These are phyloP conservation scores for Scaptomyza cyrtandrae DNA, from an alignment of 2,888 invertebrate genomes.

Conservation along the genomic window DNA sequence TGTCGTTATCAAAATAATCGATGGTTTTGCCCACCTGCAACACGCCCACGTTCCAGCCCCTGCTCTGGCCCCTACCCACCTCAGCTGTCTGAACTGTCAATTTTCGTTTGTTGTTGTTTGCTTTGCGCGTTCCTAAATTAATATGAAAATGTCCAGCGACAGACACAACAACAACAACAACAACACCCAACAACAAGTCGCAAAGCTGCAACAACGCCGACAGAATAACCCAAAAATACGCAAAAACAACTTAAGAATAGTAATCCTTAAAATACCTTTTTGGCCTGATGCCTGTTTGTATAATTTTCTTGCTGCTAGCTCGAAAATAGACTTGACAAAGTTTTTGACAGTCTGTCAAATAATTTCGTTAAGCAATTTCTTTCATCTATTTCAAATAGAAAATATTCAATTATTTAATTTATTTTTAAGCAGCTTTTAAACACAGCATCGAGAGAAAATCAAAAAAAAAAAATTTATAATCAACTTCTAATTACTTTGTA, in stretches of 20 bases:
- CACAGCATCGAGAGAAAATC: too few species aligned
- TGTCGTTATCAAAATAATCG: constrained; percentile 71
- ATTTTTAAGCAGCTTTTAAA: too few species aligned
- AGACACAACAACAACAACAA: constrained; percentile 6
- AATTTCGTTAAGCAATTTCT: neutral
- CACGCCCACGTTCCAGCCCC: constrained; percentile 27
- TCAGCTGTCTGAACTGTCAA: constrained; percentile 64
- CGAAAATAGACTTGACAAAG: constrained; percentile 3
- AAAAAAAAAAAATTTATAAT: too few species aligned
- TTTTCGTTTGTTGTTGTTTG: constrained; percentile 72
- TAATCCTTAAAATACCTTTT: constrained; percentile 4
- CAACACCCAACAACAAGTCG: too few species aligned
- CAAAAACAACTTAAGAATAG: constrained; percentile 22
- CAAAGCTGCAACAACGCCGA: neutral
- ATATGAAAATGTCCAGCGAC: constrained; percentile 49
- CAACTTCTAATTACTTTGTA: too few species aligned
- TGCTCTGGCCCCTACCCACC: constrained; percentile 12
- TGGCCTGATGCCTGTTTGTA: neutral
- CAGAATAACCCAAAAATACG: neutral
- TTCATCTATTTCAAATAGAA: neutral
- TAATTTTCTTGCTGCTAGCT: neutral
- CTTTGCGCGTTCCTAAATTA: constrained; percentile 61
- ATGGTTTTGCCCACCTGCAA: constrained; percentile 41
- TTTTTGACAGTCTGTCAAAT: neutral
- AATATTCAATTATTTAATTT: neutral